Base-by-base conservation (phyloP, 37 sponge, comb jelly and placozoan species). In the Oopsacas minuta region DNA sequence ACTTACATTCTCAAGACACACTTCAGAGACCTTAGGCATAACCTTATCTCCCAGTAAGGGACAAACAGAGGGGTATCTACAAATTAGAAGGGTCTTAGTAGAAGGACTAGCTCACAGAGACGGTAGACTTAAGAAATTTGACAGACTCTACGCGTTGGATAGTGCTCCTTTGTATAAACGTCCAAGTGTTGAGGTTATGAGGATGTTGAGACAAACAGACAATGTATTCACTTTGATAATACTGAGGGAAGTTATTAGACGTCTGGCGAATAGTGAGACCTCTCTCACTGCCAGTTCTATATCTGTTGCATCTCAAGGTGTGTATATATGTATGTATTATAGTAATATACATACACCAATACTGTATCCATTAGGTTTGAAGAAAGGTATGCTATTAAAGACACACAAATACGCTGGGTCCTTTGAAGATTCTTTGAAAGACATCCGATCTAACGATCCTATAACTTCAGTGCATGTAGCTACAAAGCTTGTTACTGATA, bases 1-100 rank as follows among this genome's bases (percentile, higher is more conserved):
- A n/a, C 75, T 61, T 7, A 61, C 75, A 25, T 61, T 61, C 75
- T 61, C 75, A 32, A 61, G 28, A 61, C 75, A 61, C 75, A n/a
- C 28, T 7, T 20, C 75, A 32, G 75, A 61, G 1, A 61, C 75
- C 5, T n/a, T 61, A 10, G 75, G 75, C 75, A n/a, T 61, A 10
- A 61, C 75, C 30, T n/a, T 61, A 5, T 61, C 17, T n/a, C 75
- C 75, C 30, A 61, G 75, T n/a, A 61, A 61, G 75, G 75, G 75
- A 61, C 7, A n/a, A 7, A 61, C 75, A n/a, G 75, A 61, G 1
- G 75, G 75, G 22, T 61, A 61, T n/a, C 30, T 61, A 61, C 75
- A 61, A 34, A 61, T 61, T 32, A 10, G 75, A 61, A 10, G 30
- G 1, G 75, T 61, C 22, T n/a, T 61, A 61, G 1, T 34, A 20